Base-by-base conservation (phyloP, 2,113 vertebrate species). In the Nipponia nippon region DNA sequence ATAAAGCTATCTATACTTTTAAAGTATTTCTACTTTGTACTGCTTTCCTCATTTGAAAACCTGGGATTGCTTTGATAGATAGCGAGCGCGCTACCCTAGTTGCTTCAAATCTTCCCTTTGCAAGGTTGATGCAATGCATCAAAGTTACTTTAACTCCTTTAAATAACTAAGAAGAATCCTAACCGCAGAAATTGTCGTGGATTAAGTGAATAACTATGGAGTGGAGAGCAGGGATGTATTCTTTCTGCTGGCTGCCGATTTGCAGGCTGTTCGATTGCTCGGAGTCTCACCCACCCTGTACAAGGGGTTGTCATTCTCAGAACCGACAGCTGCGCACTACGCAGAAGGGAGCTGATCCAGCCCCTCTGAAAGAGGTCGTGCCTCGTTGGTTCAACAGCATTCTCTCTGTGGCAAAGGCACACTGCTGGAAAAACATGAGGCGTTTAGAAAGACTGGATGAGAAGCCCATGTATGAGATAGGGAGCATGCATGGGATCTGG, bases 81-180 rank as follows among this genome's bases (percentile, higher is more conserved):
- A 53, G n/a, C 1, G 3, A 55, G 56, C 44, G 61, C 21, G 16
- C 23, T 79, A 58, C 29, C 36, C n/a, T 5, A 26, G 14, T 50
- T 90, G 30, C 71, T 92, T 86, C 71, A 69, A 62, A 63, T 49
- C 42, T 96, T 92, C 40, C 70, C 75, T 94, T 77, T 92, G 85
- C 73, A 70, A 83, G 23, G 84, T 89, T 89, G 92, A 44, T 93
- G 73, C 84, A 79, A 21, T 88, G 36, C 92, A 84, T 92, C 72
- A 92, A 89, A 95, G 70, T 90, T 90, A 78, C 87, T 93, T 91
- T 94, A 96, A 90, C 70, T 47, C 49, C 95, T 95, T 76, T 84
- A 89, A 95, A 92, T 87, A 90, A 87, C 78, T 46, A 80, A 96
- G 72, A 89, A 95, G 73, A 93, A 92, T 94, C 40, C 55, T 80